A percentile compares a stretch with the other conserved stretches of the same genome.
Evolutionary conservation across 2,888 invertebrate species (phyloP).

Genomic region (Hirtodrosophila duncani): DNA sequence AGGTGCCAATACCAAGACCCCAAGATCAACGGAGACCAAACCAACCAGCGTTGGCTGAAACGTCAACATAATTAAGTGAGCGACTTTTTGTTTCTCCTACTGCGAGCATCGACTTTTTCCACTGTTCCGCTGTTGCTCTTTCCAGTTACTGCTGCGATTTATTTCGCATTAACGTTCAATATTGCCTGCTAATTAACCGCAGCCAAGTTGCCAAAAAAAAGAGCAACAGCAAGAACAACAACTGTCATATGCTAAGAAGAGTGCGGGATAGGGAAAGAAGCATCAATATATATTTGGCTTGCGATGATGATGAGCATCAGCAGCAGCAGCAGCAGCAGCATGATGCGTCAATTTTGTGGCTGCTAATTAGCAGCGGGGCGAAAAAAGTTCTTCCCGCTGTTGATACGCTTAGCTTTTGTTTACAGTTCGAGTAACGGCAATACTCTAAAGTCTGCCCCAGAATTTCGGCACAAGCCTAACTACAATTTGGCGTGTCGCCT

Average conservation of each 20-base stretch:
- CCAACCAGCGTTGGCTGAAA: constrained; percentile 46
- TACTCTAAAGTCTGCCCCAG: constrained; percentile 50
- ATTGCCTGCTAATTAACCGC: constrained; percentile 69
- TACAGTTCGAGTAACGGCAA: constrained; percentile 32
- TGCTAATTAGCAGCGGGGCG: constrained; percentile 52
- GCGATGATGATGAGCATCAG: constrained; percentile 25
- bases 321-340: constrained; percentile 40
- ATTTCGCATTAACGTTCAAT: constrained; percentile 73
- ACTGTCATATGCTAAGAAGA: constrained; percentile 20
- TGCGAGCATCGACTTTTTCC: constrained; percentile 33
- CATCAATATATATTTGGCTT: constrained; percentile 11
- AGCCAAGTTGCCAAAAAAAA: constrained; percentile 47
- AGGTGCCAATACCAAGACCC: neutral
- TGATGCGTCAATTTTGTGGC: constrained; percentile 65
- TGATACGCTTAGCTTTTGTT: constrained; percentile 34
- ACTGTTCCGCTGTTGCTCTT: constrained; percentile 24
- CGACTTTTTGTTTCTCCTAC: constrained; percentile 21
- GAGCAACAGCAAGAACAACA: constrained; percentile 38
- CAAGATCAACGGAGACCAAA: neutral
- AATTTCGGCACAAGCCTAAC: constrained; percentile 43
- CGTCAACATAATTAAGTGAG: constrained; percentile 70
- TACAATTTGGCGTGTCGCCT: constrained; percentile 53
- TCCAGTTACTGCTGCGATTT: constrained; percentile 60
- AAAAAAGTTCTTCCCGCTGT: constrained; percentile 41
- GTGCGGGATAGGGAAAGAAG: too few relatives aligned